Evolutionary conservation across 2,888 invertebrate species (phyloP), one percentile per base, ranked within the genome.

Genomic region (Piscicola geometra): DNA sequence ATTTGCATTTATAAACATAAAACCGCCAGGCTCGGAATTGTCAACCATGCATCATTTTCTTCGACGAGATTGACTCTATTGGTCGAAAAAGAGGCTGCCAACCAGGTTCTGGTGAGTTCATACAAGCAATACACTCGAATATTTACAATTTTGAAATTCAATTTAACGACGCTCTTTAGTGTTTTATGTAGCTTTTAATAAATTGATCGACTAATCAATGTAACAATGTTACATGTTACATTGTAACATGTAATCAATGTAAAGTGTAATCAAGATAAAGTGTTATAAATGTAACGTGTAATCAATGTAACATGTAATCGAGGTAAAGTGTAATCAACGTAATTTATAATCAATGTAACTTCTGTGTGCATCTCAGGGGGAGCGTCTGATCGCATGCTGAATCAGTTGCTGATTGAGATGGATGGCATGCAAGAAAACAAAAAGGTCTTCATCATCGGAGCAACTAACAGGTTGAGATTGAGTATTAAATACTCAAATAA

Each of bases 371-470:
- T 41, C 21, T 56, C 60, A 85, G 84, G 83, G 72, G 84, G 85
- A 32, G 84, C 86, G 15, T 85, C 85, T 79, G 84, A 82, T 1
- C 89, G 97, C 41, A 93, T 99, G 21, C 97, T 99, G 0, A 99
- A 97, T 85, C 97, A 98, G 86, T 88, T 99, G 85, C 87, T 99
- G 71, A 97, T 97, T 0, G 98, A 99, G 88, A 96, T 99, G 97
- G 98, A 99, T 84, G 98, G 98, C 1, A 90, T 98, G 60, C 93
- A 94, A 84, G 90, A 90, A 36, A 89, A 97, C 70, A 90, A 92
- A 83, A 93, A 93, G 0, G 97, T 99, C 2, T 99, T 93, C 84
- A 89, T 99, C 30, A 90, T 99, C 87, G 98, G 94, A 0, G 98
- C 98, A 0, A 95, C 94, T 35, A 99, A 99, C 25, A 30, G 73